Percentiles rank a stretch among this genome's conserved stretches.
These are phyloP conservation scores for Dryobota labecula DNA, from an alignment of 2,888 invertebrate genomes.

Conservation along the genomic window DNA sequence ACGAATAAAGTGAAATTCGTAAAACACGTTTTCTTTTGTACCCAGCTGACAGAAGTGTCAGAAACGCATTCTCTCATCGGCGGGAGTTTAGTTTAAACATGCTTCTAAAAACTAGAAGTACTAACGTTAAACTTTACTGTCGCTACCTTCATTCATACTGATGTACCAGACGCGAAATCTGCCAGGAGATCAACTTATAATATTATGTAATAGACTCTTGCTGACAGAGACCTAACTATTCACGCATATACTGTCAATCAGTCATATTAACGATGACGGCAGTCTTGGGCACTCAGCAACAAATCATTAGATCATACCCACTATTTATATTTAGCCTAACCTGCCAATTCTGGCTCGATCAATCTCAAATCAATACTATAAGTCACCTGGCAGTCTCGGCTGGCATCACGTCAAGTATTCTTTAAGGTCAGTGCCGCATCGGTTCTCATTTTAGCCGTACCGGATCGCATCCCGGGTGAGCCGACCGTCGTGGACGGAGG, in stretches of 20 bases:
- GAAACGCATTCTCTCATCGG: no score
- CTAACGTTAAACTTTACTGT: not conserved
- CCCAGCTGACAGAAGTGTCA: no score
- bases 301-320: slow-evolving; percentile 49
- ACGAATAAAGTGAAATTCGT: no score
- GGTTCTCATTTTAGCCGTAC: slow-evolving; percentile 92
- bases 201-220: slow-evolving; percentile 14
- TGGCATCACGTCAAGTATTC: slow-evolving; percentile 83
- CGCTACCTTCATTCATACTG: slow-evolving; percentile 1
- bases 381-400: slow-evolving; percentile 76
- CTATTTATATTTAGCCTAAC: slow-evolving; percentile 57
- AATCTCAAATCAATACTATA: slow-evolving; percentile 70
- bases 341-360: slow-evolving; percentile 62
- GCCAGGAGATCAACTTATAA: not conserved
- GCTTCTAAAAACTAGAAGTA: no score
- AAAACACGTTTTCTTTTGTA: no score
- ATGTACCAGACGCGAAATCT: not conserved
- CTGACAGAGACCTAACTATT: slow-evolving; percentile 4
- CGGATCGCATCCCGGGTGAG: slow-evolving; percentile 94
- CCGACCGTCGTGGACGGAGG: slow-evolving; percentile 95
- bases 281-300: slow-evolving; percentile 40
- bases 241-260: slow-evolving; percentile 14
- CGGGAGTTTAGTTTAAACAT: not conserved
- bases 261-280: slow-evolving; percentile 4
- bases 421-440: slow-evolving; percentile 82